Percentiles rank a stretch among this genome's conserved stretches.
phyloP scores from a whole-genome alignment of 2,113 vertebrate genomes.

The Recurvirostra avosetta region DNA sequence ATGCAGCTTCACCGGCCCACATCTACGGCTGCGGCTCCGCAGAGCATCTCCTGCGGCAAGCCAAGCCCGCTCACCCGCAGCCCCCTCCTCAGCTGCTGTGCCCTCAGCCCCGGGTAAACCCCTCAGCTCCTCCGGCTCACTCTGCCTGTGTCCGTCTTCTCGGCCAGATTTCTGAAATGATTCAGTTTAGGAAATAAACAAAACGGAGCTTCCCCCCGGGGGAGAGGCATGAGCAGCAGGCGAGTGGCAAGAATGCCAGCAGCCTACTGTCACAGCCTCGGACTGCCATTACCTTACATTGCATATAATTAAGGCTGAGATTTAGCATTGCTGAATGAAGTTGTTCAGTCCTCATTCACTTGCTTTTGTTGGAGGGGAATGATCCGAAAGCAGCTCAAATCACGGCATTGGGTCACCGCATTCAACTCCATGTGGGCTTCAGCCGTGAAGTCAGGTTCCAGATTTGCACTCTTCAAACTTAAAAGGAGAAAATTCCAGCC shows the following conservation, averaged over 20 bases:
- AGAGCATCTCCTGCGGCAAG: neutral
- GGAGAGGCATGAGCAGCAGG: neutral
- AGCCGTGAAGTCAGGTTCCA: neutral
- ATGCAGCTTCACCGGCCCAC: neutral
- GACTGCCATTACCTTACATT: neutral
- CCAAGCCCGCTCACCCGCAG: rapidly evolving
- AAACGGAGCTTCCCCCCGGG: neutral
- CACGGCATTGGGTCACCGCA: neutral
- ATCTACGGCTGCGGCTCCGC: neutral
- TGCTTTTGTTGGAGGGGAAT: too few relatives aligned
- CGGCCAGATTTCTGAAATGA: neutral
- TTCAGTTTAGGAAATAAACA: neutral
- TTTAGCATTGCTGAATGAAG: neutral
- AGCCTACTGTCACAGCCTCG: neutral
- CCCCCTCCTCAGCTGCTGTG: neutral
- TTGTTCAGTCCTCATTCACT: neutral
- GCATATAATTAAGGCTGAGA: neutral
- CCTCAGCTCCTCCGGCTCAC: neutral
- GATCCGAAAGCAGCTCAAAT: too few relatives aligned
- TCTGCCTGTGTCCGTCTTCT: neutral
- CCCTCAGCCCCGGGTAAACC: neutral
- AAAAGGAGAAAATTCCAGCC: neutral
- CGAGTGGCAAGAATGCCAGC: neutral
- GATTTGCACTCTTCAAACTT: neutral
- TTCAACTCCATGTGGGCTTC: neutral